These are phyloP conservation scores for Speoplatyrhinus poulsoni DNA, from an alignment of 2,113 vertebrate genomes.

Conservation along the genomic window DNA sequence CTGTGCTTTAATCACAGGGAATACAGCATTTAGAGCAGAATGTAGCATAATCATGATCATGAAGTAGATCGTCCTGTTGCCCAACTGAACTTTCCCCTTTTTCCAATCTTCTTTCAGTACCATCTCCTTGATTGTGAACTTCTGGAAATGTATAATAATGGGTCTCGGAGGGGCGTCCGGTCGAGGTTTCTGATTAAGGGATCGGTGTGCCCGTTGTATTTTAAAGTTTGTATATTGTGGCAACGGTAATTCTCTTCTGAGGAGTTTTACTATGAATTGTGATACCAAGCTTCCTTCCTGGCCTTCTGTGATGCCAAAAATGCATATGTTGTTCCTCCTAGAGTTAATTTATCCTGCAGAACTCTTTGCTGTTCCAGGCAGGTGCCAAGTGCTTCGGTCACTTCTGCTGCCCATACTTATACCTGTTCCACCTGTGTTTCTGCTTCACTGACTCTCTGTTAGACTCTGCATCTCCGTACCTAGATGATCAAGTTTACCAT, in stretches of 20 bases:
- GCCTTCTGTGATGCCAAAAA: not conserved
- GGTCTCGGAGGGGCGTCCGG: not conserved
- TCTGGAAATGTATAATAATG: not conserved
- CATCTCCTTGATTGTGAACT: not conserved
- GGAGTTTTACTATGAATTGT: not conserved
- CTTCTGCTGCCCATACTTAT: not conserved
- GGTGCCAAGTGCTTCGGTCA: not conserved
- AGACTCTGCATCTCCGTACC: not conserved
- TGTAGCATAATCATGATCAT: not conserved
- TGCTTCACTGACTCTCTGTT: not conserved
- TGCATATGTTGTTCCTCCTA: constrained; percentile 4
- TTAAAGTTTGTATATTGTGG: not conserved
- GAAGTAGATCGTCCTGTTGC: not conserved
- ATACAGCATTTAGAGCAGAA: no score
- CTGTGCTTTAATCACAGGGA: not conserved
- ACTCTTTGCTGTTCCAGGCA: constrained; percentile 8
- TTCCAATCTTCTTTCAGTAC: not conserved
- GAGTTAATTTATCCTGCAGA: no score
- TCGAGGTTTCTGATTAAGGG: not conserved
- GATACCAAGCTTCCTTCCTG: not conserved
- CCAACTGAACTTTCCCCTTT: not conserved
- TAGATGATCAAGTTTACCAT: not conserved
- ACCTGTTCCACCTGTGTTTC: constrained; percentile 1
- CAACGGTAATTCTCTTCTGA: not conserved
- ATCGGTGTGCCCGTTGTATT: not conserved